phyloP scores from a whole-genome alignment of 1,140 invertebrate species.

The Hydropsyche tenuis region DNA sequence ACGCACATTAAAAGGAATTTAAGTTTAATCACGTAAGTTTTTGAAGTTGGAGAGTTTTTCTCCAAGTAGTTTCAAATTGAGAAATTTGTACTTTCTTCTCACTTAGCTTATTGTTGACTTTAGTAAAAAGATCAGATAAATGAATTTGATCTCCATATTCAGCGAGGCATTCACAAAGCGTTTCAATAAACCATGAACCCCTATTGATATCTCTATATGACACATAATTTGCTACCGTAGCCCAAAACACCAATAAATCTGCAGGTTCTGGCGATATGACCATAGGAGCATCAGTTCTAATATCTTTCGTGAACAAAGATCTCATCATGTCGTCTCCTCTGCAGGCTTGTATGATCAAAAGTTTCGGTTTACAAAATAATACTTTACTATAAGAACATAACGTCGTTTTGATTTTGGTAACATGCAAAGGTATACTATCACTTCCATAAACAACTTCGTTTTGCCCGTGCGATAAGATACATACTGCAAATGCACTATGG shows the following conservation, averaged over 20 bases:
- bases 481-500: slow-evolving; percentile 25
- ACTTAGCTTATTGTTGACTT: slow-evolving; percentile 8
- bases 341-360: slow-evolving; percentile 46
- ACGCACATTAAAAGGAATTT: too few relatives aligned
- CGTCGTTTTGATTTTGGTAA: slow-evolving; percentile 27
- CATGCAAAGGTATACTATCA: slow-evolving; percentile 17
- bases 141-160: slow-evolving; percentile 29
- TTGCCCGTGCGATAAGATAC: slow-evolving; percentile 30
- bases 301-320: neutral
- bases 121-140: slow-evolving; percentile 33
- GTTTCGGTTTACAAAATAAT: slow-evolving; percentile 42
- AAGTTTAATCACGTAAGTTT: neutral
- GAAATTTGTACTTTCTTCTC: slow-evolving; percentile 20
- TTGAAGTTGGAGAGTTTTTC: slow-evolving; percentile 11
- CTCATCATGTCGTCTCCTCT: slow-evolving; percentile 39
- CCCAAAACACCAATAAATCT: slow-evolving; percentile 28
- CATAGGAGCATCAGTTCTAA: slow-evolving; percentile 4
- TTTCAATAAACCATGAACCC: slow-evolving; percentile 29
- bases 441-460: slow-evolving; percentile 13
- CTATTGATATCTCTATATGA: slow-evolving; percentile 17
- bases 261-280: slow-evolving; percentile 30
- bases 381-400: slow-evolving; percentile 10
- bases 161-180: slow-evolving; percentile 20
- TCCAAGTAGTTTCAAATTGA: slow-evolving; percentile 17
- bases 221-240: slow-evolving; percentile 19